Percentiles rank a stretch among this genome's conserved stretches.
Evolutionary conservation across 1,140 invertebrate species (phyloP).

Genomic region (Phymorhynchus buccinoides): DNA sequence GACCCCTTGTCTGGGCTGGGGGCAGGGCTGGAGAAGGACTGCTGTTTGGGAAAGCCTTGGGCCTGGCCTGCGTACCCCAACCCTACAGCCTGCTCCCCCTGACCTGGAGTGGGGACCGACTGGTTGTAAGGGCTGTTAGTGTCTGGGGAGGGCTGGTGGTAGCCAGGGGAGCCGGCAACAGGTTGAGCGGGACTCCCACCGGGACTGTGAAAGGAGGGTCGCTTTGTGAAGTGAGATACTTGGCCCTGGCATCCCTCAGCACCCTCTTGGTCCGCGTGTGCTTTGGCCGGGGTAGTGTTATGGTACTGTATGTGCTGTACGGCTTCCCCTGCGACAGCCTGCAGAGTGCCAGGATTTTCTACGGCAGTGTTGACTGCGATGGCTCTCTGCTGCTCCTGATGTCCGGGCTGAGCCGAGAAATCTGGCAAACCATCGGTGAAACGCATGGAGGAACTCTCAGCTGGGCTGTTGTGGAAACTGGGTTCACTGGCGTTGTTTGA

Average conservation of each 20-base stretch:
- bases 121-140: neutral
- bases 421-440: neutral
- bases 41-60: neutral
- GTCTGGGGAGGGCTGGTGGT: constrained; percentile 14
- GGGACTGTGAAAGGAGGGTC: constrained; percentile 22
- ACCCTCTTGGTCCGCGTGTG: constrained; percentile 1
- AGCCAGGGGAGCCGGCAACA: neutral
- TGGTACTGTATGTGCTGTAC: constrained; percentile 10
- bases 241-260: neutral
- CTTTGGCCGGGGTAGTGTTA: neutral
- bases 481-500: neutral
- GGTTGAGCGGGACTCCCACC: constrained; percentile 8
- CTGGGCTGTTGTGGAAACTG: neutral
- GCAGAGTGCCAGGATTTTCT: neutral
- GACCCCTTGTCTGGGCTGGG: neutral
- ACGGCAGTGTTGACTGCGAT: neutral
- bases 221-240: constrained; percentile 13
- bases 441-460: neutral
- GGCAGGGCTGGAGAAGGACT: constrained; percentile 9
- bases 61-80: neutral
- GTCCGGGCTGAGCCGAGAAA: neutral
- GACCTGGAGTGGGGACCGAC: neutral
- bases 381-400: constrained; percentile 23
- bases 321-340: neutral
- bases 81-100: neutral